These are phyloP conservation scores for Zoanthus gigantus DNA, from an alignment of 92 coral and sea anemone species.

Conservation along the genomic window DNA sequence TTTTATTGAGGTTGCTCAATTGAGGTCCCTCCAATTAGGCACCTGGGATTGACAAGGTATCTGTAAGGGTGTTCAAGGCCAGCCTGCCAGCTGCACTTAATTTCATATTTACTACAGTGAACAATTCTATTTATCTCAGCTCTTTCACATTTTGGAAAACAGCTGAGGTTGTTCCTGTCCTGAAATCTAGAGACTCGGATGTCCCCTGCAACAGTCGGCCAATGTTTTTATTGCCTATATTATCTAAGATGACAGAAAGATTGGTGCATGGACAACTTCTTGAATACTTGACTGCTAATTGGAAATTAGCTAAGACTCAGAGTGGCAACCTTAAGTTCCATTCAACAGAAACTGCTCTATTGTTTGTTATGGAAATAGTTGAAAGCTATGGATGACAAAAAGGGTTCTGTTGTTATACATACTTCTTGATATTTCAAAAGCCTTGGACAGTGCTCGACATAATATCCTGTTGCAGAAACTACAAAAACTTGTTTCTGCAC, in stretches of 20 bases:
- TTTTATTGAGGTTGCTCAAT: too few species aligned
- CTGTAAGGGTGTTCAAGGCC: background rate
- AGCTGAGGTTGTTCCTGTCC: slow-evolving; percentile 37
- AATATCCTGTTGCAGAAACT: too few species aligned
- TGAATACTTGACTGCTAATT: slow-evolving; percentile 37
- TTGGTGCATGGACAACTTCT: slow-evolving; percentile 60
- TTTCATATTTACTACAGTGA: background rate
- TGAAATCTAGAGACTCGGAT: slow-evolving; percentile 16
- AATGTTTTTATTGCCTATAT: slow-evolving; percentile 51
- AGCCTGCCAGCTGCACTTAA: background rate
- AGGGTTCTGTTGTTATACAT: too few species aligned
- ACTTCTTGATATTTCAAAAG: too few species aligned
- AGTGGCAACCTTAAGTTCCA: slow-evolving; percentile 18
- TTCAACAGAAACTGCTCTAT: too few species aligned
- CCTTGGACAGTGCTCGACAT: too few species aligned
- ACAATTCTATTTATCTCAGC: background rate
- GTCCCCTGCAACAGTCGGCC: slow-evolving; percentile 45
- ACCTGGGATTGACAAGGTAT: background rate
- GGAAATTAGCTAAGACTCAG: slow-evolving; percentile 49
- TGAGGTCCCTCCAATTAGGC: background rate
- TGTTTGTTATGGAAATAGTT: too few species aligned
- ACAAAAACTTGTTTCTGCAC: too few species aligned
- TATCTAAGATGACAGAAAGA: slow-evolving; percentile 45
- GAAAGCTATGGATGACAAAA: too few species aligned
- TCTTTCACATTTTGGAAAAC: background rate